phyloP scores from a whole-genome alignment of 2,113 vertebrate species.

The Pongo abelii region DNA sequence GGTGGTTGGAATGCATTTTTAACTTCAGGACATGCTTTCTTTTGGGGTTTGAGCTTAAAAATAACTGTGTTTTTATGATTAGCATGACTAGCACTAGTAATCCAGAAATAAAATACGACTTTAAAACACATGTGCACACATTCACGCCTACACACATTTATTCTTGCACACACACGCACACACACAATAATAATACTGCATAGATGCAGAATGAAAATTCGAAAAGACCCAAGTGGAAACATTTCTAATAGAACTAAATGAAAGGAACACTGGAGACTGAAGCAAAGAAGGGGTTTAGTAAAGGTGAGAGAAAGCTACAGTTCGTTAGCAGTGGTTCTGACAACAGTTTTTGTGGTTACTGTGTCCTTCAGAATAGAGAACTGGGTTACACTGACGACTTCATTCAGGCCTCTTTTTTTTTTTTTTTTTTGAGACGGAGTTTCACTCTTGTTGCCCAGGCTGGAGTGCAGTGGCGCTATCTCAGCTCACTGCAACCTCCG shows the following conservation, averaged over 20 bases:
- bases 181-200: too few species aligned
- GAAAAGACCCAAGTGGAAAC: background rate
- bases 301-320: background rate
- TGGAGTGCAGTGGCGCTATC: too few species aligned
- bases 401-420: too few species aligned
- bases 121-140: constrained; percentile 54
- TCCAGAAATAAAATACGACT: constrained; percentile 63
- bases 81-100: constrained; percentile 60
- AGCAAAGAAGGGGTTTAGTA: background rate
- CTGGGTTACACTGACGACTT: background rate
- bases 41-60: constrained; percentile 69
- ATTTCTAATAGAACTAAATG: background rate
- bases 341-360: background rate
- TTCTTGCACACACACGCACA: background rate
- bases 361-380: background rate
- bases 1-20: constrained; percentile 10
- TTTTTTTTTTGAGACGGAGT: too few species aligned
- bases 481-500: too few species aligned
- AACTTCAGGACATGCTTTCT: constrained; percentile 57
- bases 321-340: background rate
- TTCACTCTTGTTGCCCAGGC: too few species aligned
- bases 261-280: background rate
- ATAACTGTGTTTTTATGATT: constrained; percentile 76
- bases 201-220: background rate
- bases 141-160: background rate